Evolutionary conservation across 53 echinoderm and acorn worm genomes (phyloP).

Genomic region (Temnopleurus reevesii): DNA sequence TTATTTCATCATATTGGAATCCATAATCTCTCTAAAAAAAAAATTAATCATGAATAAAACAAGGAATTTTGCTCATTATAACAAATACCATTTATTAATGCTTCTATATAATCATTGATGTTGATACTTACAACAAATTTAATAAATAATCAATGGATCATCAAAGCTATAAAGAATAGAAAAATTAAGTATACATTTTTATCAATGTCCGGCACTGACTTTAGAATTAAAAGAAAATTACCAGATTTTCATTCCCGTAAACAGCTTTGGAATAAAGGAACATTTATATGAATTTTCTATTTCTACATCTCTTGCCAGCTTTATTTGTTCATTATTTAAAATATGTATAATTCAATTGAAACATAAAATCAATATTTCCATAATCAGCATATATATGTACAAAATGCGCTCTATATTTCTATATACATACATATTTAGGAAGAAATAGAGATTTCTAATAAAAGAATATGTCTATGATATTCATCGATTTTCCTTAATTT

Average conservation of each 20-base stretch:
- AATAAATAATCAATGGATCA: no score
- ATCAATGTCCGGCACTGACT: conserved; percentile 33
- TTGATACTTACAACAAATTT: no score
- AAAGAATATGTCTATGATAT: not conserved
- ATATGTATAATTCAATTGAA: not conserved
- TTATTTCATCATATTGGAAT: no score
- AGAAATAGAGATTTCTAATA: not conserved
- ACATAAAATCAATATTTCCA: not conserved
- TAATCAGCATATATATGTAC: not conserved
- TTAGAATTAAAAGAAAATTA: not conserved
- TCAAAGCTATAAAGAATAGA: not conserved
- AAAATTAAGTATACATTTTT: not conserved
- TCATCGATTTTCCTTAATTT: not conserved
- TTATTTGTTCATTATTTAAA: not conserved
- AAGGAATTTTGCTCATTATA: no score
- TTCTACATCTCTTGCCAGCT: no score
- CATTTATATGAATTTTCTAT: no score
- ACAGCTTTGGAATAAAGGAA: not conserved
- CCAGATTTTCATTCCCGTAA: not conserved
- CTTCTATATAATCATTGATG: no score
- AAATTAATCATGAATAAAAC: not conserved
- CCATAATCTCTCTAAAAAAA: no score
- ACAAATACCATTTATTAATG: no score
- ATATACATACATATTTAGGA: not conserved
- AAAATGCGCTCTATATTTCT: not conserved